phyloP scores from a whole-genome alignment of 2,113 vertebrate genomes.

The Dolichallabes microphthalmus region DNA sequence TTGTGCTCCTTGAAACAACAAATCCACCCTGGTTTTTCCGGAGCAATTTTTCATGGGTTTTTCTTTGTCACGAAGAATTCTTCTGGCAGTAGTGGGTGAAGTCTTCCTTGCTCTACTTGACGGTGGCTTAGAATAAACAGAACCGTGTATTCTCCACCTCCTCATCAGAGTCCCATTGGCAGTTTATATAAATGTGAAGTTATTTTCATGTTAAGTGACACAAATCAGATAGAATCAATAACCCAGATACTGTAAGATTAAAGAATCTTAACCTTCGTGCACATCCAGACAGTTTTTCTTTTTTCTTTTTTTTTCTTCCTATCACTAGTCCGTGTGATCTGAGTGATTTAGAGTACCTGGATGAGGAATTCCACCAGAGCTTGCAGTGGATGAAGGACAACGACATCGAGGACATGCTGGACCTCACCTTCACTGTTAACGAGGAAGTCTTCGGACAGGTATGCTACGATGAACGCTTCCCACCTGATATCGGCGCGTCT shows the following conservation, averaged over 20 bases:
- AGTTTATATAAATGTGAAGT: no score
- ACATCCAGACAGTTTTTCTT: neutral
- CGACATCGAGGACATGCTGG: slow-evolving; percentile 96
- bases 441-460: slow-evolving; percentile 99
- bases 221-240: neutral
- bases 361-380: slow-evolving; percentile 98
- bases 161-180: no score
- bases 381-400: slow-evolving; percentile 99
- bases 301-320: neutral
- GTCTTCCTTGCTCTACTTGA: no score
- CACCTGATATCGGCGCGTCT: neutral
- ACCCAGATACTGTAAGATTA: neutral
- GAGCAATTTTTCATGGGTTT: no score
- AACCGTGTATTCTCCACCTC: no score
- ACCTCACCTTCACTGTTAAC: slow-evolving; percentile 98
- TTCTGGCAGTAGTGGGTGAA: no score
- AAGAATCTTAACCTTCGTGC: neutral
- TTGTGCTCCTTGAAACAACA: no score
- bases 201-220: neutral
- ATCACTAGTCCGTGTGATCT: slow-evolving; percentile 87
- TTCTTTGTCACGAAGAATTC: no score
- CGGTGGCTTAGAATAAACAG: no score
- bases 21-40: no score
- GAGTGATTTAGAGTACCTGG: slow-evolving; percentile 96
- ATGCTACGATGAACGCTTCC: neutral